Evolutionary conservation across 2,888 invertebrate genomes (phyloP), one percentile per base, ranked within the genome.

Genomic region (Eurytoma adleriae): DNA sequence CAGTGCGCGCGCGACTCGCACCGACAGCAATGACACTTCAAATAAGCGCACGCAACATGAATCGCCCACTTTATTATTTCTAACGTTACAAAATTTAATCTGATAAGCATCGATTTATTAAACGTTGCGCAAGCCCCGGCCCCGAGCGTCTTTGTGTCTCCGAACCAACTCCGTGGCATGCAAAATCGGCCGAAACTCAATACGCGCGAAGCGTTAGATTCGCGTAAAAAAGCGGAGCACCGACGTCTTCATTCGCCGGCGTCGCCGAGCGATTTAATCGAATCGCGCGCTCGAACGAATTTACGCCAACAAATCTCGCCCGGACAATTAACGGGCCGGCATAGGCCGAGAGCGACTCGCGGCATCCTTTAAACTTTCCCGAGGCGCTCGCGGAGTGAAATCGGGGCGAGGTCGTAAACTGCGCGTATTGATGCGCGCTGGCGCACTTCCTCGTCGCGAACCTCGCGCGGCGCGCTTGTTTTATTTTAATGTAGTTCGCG

Each of bases 371-470:
- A 48, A 71, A 71, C 75, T 75, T 80, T 80, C 75, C 68, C 64
- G 66, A 18, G 52, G 24, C 24, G 48, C 18, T 20, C 12, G 4
- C 52, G 59, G 30, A 64, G 80, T 27, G 78, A 81, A 81, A 81
- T 81, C 78, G 74, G 81, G 78, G 75, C 78, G 71, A 81, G 62
- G 75, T 71, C 72, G 40, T 78, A 81, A 81, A 81, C 61, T 62
- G 72, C 54, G 50, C 50, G 61, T 66, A 78, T 81, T 67, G 80
- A 80, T 76, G 80, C 57, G 71, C 40, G 64, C 59, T 59, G 16
- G 57, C 5, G 48, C 30, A 48, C 71, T 79, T 75, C 24, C 48
- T 52, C 24, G 54, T 69, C 40, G 18, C 61, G 40, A 10, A 1
- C 7, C 2, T n/a, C 30, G 27, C 56, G 68, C 13, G 56, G 10